These are phyloP conservation scores for Noctua janthina DNA, from an alignment of 2,888 invertebrate genomes.

Conservation along the genomic window DNA sequence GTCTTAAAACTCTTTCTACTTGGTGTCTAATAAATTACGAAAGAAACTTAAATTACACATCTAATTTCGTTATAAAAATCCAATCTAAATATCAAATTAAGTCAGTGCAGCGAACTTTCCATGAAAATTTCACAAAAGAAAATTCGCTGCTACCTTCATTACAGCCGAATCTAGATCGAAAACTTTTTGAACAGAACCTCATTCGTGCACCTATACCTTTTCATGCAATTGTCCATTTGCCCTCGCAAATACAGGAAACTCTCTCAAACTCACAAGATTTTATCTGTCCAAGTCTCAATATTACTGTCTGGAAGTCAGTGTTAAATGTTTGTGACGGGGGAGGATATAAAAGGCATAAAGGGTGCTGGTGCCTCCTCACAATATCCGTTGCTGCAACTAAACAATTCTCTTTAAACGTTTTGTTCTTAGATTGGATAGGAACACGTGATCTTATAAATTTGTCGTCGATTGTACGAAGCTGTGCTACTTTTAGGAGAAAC, in stretches of 20 bases:
- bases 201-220: slow-evolving; percentile 67
- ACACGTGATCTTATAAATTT: slow-evolving; percentile 70
- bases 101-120: slow-evolving; percentile 24
- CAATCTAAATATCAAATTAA: slow-evolving; percentile 39
- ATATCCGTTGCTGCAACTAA: slow-evolving; percentile 74
- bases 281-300: slow-evolving; percentile 75
- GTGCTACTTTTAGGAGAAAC: neutral
- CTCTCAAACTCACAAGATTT: slow-evolving; percentile 76
- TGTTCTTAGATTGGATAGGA: slow-evolving; percentile 65
- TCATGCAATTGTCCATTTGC: slow-evolving; percentile 69
- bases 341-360: slow-evolving; percentile 73
- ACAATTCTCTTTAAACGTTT: slow-evolving; percentile 70
- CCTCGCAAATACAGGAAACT: slow-evolving; percentile 71
- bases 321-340: slow-evolving; percentile 80
- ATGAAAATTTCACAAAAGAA: slow-evolving; percentile 45
- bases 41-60: neutral
- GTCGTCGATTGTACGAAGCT: slow-evolving; percentile 37
- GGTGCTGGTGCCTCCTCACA: slow-evolving; percentile 69
- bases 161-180: slow-evolving; percentile 63
- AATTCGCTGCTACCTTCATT: slow-evolving; percentile 55
- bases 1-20: neutral
- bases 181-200: slow-evolving; percentile 63
- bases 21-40: too few species aligned
- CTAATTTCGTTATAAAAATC: slow-evolving; percentile 19
- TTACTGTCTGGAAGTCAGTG: slow-evolving; percentile 81